These are phyloP conservation scores for Pardosa pseudoannulata DNA, from an alignment of 2,888 invertebrate species.

Conservation along the genomic window DNA sequence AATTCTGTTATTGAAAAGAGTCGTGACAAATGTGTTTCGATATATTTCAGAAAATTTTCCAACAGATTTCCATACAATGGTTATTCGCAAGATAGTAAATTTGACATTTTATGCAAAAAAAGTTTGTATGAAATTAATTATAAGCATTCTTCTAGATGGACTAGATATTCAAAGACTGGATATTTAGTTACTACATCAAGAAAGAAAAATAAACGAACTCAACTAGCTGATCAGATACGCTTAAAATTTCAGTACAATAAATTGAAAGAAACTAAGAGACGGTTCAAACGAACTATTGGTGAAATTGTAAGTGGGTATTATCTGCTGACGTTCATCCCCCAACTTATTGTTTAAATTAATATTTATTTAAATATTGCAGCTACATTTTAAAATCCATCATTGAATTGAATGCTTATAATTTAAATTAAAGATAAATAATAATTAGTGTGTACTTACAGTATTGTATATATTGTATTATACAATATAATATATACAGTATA, in stretches of 20 bases:
- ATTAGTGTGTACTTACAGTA: no score
- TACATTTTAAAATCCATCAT: no score
- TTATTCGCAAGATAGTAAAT: background rate
- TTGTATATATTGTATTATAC: no score
- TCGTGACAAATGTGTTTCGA: background rate
- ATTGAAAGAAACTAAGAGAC: slow-evolving; percentile 42
- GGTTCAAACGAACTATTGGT: slow-evolving; percentile 34
- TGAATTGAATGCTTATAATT: no score
- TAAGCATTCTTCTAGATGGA: slow-evolving; percentile 38
- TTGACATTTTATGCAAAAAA: background rate
- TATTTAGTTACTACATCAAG: slow-evolving; percentile 6
- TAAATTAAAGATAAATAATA: no score
- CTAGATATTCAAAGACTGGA: slow-evolving; percentile 24
- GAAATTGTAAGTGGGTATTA: slow-evolving; percentile 51
- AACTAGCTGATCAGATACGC: slow-evolving; percentile 28
- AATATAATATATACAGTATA: no score
- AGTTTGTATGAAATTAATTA: background rate
- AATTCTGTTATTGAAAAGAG: background rate
- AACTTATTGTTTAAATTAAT: no score
- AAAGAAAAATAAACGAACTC: slow-evolving; percentile 23
- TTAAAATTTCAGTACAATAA: slow-evolving; percentile 23
- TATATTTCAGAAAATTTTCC: background rate
- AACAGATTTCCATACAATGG: background rate
- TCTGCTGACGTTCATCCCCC: no score
- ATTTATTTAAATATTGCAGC: no score